phyloP scores from a whole-genome alignment of 1,140 invertebrate species.

The Glossosoma conforme region DNA sequence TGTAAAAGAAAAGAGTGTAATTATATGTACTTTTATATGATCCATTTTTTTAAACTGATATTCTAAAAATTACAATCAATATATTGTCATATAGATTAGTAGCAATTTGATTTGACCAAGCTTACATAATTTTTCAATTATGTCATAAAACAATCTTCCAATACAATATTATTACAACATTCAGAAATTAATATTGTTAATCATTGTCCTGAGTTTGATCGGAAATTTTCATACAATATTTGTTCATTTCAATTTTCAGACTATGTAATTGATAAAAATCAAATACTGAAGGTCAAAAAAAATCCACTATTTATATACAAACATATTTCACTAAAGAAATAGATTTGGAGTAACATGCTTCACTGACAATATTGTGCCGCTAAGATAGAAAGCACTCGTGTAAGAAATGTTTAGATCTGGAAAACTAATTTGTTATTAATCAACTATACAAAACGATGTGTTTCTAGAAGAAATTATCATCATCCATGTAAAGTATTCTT shows the following conservation, averaged over 20 bases:
- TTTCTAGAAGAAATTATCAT: background rate
- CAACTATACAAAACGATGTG: background rate
- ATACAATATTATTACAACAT: background rate
- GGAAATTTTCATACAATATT: no score
- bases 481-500: background rate
- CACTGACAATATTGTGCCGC: conserved; percentile 2
- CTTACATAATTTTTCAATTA: no score
- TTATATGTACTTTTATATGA: background rate
- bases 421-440: background rate
- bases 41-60: no score
- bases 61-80: no score
- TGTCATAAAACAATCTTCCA: no score
- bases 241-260: no score
- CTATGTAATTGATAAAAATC: background rate
- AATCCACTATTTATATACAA: background rate
- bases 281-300: background rate
- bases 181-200: no score
- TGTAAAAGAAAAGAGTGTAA: conserved; percentile 58
- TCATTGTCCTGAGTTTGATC: no score
- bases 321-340: no score
- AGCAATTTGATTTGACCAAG: no score
- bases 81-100: no score
- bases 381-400: conserved; percentile 2
- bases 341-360: conserved; percentile 3
- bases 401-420: background rate